A percentile compares a stretch with the other conserved stretches of the same genome.
Conservation (phyloP, 2,888 invertebrate genomes). For the Agrenia bidenticulata region DNA sequence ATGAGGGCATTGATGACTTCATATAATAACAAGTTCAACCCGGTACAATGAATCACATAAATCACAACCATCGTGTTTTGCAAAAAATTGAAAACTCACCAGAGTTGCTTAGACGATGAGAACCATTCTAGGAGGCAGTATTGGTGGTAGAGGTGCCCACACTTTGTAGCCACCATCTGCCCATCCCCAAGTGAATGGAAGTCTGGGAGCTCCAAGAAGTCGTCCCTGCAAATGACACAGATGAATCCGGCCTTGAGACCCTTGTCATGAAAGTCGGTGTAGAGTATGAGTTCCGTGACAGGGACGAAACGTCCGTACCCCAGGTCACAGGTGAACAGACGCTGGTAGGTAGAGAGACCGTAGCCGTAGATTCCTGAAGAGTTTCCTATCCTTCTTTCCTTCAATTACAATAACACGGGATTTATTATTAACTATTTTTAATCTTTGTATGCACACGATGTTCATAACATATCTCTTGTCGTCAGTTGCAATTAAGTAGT, state of each 20-base stretch:
- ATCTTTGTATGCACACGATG: too few relatives aligned
- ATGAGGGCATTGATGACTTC: slow-evolving; percentile 1
- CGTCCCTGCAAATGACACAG: slow-evolving; percentile 49
- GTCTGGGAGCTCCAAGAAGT: slow-evolving; percentile 41
- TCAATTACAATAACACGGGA: too few relatives aligned
- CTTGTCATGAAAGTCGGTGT: slow-evolving; percentile 43
- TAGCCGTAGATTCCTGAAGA: slow-evolving; percentile 46
- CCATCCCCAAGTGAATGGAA: background rate
- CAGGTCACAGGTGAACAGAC: slow-evolving; percentile 45
- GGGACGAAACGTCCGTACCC: slow-evolving; percentile 46
- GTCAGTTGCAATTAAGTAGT: too few relatives aligned
- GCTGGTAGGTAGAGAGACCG: slow-evolving; percentile 35
- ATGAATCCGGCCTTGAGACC: slow-evolving; percentile 43
- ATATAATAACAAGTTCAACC: background rate
- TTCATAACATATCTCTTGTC: too few relatives aligned
- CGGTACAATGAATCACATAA: background rate
- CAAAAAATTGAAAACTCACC: background rate
- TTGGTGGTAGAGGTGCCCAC: slow-evolving; percentile 22
- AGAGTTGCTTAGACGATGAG: background rate
- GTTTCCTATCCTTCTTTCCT: slow-evolving; percentile 49
- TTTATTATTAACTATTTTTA: too few relatives aligned
- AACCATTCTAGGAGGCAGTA: slow-evolving; percentile 22
- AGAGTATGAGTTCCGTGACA: slow-evolving; percentile 43
- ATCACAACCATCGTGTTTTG: too few relatives aligned
- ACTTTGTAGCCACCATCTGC: slow-evolving; percentile 14